Evolutionary conservation across 1,140 invertebrate species (phyloP), one percentile per base, ranked within the genome.

Genomic region (Platorchestia sp.): DNA sequence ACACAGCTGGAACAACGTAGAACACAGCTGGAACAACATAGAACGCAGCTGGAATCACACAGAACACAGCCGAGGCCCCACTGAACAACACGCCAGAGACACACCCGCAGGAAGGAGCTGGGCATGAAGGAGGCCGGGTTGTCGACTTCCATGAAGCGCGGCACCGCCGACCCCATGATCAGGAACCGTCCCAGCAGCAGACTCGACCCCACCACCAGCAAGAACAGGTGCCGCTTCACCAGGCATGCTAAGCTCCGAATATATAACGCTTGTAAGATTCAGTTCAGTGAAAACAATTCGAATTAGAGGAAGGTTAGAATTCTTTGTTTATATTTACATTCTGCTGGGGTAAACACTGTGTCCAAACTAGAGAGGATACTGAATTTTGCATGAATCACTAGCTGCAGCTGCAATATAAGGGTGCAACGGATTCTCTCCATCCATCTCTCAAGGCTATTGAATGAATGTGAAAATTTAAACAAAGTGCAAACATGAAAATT

Each of bases 1-100:
- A n/a, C n/a, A n/a, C n/a, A n/a, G n/a, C n/a, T n/a, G n/a, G n/a
- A n/a, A n/a, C n/a, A n/a, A n/a, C n/a, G n/a, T n/a, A n/a, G n/a
- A n/a, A n/a, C n/a, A n/a, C 97, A 98, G 98, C 40, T 99, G 96
- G 95, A 99, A 97, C 91, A 99, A 97, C 97, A 98, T 98, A 45
- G 98, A 96, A 97, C 99, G 99, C 45, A 99, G 96, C 36, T 98
- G 98, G 27, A 36, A 75, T 75, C 59, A 22, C 36, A 75, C 59
- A 75, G 59, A 75, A 75, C 7, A 22, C 59, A 75, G 59, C 6
- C 47, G 19, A 51, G 47, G 47, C 27, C 1, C 14, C 14, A 27
- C 59, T 75, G 27, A 10, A 75, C 59, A 19, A 3, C 10, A 75
- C 59, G 1, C 10, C 59, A 95, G 3, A 43, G 45, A 95, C 96